These are phyloP conservation scores for Zaprionus tsacasi DNA, from an alignment of 1,140 invertebrate species.

Conservation along the genomic window DNA sequence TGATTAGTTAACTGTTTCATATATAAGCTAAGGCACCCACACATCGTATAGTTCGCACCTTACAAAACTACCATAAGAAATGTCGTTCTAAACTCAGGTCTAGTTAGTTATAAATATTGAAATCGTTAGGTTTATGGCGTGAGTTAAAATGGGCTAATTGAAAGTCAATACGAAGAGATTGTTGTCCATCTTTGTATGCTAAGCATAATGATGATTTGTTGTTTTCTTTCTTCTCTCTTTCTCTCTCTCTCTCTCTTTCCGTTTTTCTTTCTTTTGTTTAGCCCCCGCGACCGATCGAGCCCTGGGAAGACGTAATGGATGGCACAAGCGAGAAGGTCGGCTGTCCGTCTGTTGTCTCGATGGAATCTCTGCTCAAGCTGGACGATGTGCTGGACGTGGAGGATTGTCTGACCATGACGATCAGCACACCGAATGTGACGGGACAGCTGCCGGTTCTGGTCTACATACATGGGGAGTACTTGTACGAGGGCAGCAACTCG, in stretches of 20 bases:
- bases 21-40: neutral
- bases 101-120: neutral
- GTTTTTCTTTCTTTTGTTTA: slow-evolving; percentile 59
- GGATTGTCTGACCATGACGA: slow-evolving; percentile 77
- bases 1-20: neutral
- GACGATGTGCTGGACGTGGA: slow-evolving; percentile 77
- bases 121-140: neutral
- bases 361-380: slow-evolving; percentile 67
- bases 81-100: neutral
- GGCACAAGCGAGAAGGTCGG: slow-evolving; percentile 85
- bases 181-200: neutral
- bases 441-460: slow-evolving; percentile 69
- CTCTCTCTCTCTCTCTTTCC: neutral
- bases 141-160: slow-evolving; percentile 4
- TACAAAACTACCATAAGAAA: neutral
- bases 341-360: slow-evolving; percentile 84
- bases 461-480: slow-evolving; percentile 83
- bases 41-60: neutral
- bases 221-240: neutral
- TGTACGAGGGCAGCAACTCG: slow-evolving; percentile 84
- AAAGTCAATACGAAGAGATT: slow-evolving; percentile 1
- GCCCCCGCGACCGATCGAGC: slow-evolving; percentile 86
- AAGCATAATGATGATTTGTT: neutral
- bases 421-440: slow-evolving; percentile 74
- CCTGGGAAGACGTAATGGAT: slow-evolving; percentile 86